These are phyloP conservation scores for Coilia nasus DNA, from an alignment of 2,797 vertebrate species.

Conservation along the genomic window DNA sequence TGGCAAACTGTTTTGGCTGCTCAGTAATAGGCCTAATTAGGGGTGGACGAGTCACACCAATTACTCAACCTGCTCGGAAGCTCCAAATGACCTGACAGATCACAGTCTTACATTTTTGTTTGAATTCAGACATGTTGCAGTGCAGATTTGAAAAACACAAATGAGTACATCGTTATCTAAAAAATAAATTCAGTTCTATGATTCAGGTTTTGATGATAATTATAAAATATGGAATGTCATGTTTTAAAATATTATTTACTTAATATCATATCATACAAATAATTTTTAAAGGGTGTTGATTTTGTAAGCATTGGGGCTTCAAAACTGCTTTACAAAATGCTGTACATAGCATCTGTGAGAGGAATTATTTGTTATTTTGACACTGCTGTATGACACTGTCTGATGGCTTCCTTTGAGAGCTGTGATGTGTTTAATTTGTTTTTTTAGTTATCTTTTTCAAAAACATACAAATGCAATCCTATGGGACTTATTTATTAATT, in stretches of 20 bases:
- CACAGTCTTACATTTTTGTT: no score
- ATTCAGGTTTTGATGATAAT: neutral
- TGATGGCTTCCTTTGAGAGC: neutral
- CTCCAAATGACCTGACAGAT: no score
- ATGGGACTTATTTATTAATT: neutral
- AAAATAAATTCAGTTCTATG: neutral
- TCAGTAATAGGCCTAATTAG: no score
- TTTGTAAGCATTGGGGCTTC: neutral
- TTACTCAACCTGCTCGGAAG: no score
- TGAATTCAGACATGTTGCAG: no score
- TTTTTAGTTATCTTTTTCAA: neutral
- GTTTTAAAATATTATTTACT: no score
- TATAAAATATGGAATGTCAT: no score
- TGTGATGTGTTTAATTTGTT: neutral
- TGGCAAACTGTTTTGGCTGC: neutral
- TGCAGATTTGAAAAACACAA: no score
- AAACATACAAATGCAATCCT: neutral
- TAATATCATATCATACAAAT: no score
- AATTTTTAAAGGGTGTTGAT: neutral
- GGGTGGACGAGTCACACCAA: no score
- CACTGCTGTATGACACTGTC: neutral
- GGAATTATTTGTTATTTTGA: neutral
- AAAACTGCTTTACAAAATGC: neutral
- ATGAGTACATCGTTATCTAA: no score
- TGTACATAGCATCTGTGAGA: neutral